A percentile compares a stretch with the other conserved stretches of the same genome.
phyloP scores from a whole-genome alignment of 2,797 vertebrate genomes.

The Halcyon smyrnensis region DNA sequence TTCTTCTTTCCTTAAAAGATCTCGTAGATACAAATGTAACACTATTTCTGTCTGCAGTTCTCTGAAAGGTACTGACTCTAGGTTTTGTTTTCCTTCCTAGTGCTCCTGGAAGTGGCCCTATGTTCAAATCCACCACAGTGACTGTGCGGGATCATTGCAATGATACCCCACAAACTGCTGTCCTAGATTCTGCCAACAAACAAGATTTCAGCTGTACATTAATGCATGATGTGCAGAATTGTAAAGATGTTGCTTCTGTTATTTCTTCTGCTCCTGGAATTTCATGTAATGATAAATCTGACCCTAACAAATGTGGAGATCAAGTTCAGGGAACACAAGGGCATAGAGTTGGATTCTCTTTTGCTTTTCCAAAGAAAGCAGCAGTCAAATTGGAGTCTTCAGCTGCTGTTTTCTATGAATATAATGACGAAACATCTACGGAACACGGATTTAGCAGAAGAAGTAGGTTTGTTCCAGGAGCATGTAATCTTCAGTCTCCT shows the following conservation, averaged over 20 bases:
- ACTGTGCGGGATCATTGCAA: conserved; percentile 83
- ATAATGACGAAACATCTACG: conserved; percentile 78
- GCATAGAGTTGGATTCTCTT: conserved; percentile 86
- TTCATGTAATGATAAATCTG: background rate
- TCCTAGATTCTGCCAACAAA: conserved; percentile 29
- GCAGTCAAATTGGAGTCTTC: conserved; percentile 86
- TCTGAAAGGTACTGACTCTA: background rate
- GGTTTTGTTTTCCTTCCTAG: conserved; percentile 73
- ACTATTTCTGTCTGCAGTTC: background rate
- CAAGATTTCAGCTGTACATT: conserved; percentile 44
- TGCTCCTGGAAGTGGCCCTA: conserved; percentile 95
- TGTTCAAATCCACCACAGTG: conserved; percentile 98
- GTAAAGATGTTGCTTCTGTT: conserved; percentile 24
- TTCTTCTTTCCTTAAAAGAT: background rate
- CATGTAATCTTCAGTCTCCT: conserved; percentile 68
- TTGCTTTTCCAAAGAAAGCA: conserved; percentile 89
- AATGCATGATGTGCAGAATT: conserved; percentile 11
- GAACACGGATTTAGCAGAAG: conserved; percentile 75
- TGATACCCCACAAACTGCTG: conserved; percentile 44
- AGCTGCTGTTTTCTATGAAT: conserved; percentile 87
- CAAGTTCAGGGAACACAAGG: conserved; percentile 74
- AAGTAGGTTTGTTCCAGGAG: conserved; percentile 77
- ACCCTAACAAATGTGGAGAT: conserved; percentile 73
- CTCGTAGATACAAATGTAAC: background rate
- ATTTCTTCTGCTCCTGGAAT: conserved; percentile 46